Conservation (phyloP, 1,140 invertebrate species). For the Campoletis sonorensis region DNA sequence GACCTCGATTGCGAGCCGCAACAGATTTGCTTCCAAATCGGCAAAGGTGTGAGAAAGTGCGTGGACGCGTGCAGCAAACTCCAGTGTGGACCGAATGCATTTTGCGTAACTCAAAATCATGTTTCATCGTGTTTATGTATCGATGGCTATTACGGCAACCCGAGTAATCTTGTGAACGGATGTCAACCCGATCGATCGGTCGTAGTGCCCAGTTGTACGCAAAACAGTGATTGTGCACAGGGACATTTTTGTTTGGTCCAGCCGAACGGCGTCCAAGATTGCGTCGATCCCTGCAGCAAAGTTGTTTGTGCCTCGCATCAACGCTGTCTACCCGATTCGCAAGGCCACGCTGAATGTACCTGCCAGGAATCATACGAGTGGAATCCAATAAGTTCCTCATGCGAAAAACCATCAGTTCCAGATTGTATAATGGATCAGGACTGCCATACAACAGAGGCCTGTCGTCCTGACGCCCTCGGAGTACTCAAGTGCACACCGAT, state of each 20-base stretch:
- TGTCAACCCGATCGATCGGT: slow-evolving; percentile 83
- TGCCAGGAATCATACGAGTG: slow-evolving; percentile 87
- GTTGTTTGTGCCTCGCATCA: slow-evolving; percentile 90
- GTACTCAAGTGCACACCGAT: slow-evolving; percentile 88
- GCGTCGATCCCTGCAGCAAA: slow-evolving; percentile 86
- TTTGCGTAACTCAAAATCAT: slow-evolving; percentile 89
- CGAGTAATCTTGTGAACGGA: slow-evolving; percentile 85
- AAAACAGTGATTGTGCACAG: slow-evolving; percentile 83
- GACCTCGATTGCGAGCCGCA: slow-evolving; percentile 87
- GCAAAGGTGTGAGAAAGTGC: slow-evolving; percentile 86
- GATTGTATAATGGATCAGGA: slow-evolving; percentile 86
- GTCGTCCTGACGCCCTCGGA: slow-evolving; percentile 88
- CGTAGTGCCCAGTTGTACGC: slow-evolving; percentile 78
- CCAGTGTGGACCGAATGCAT: slow-evolving; percentile 92
- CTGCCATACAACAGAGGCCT: slow-evolving; percentile 83
- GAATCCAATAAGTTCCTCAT: slow-evolving; percentile 87
- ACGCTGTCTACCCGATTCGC: slow-evolving; percentile 82
- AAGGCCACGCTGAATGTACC: slow-evolving; percentile 83
- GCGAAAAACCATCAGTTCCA: slow-evolving; percentile 90
- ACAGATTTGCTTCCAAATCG: slow-evolving; percentile 91
- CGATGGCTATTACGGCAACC: slow-evolving; percentile 87
- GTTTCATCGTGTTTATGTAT: slow-evolving; percentile 90
- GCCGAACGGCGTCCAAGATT: slow-evolving; percentile 80
- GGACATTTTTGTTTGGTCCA: slow-evolving; percentile 80
- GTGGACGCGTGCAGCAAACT: slow-evolving; percentile 90